Conservation (phyloP, 1,140 invertebrate genomes). For the Ephestia elutella region DNA sequence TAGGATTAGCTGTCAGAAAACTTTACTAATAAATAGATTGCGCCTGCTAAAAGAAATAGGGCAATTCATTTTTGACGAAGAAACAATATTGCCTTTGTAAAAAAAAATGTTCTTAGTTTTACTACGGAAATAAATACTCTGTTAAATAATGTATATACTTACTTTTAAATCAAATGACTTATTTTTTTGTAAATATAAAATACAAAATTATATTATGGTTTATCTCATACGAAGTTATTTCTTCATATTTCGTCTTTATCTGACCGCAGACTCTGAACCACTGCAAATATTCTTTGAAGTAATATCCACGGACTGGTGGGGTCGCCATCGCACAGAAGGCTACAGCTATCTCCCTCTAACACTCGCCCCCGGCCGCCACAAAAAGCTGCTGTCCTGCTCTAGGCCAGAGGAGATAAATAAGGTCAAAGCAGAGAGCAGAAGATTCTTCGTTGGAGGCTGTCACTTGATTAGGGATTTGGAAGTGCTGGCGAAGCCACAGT, state of each 20-base stretch:
- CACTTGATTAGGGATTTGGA: conserved; percentile 61
- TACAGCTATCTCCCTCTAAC: conserved; percentile 47
- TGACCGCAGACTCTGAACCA: conserved; percentile 35
- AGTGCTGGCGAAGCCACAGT: conserved; percentile 41
- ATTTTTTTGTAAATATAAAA: no score
- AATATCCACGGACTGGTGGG: conserved; percentile 63
- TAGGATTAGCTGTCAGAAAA: no score
- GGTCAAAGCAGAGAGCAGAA: conserved; percentile 42
- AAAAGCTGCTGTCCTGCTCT: conserved; percentile 35
- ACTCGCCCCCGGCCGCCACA: conserved; percentile 34
- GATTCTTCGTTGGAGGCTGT: conserved; percentile 67
- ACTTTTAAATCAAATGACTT: no score
- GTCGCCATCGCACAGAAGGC: conserved; percentile 61
- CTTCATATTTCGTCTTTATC: background rate
- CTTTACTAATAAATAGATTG: no score
- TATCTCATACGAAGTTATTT: no score
- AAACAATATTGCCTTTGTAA: no score
- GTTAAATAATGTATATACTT: no score
- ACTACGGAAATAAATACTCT: no score
- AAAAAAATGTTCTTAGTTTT: no score
- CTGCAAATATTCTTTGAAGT: conserved; percentile 59
- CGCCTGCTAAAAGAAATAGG: no score
- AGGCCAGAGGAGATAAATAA: conserved; percentile 49
- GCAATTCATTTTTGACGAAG: no score
- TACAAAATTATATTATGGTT: no score